phyloP scores from a whole-genome alignment of 1,140 invertebrate species.

The Drosophila ohnishii region DNA sequence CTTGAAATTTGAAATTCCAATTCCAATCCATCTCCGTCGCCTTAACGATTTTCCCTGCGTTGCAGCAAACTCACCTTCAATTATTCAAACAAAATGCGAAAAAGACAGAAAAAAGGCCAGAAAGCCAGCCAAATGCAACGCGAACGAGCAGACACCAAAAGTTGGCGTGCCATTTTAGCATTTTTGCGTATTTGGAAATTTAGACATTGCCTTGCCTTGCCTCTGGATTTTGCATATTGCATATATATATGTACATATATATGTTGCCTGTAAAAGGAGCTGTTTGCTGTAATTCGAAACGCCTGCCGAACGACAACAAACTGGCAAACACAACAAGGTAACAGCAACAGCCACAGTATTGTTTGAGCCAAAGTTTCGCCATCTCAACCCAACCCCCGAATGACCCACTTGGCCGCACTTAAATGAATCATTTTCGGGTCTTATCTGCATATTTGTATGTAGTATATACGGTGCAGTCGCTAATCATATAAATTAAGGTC shows the following conservation, averaged over 20 bases:
- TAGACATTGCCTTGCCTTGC: constrained; percentile 56
- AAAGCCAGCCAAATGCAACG: constrained; percentile 25
- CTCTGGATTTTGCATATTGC: constrained; percentile 47
- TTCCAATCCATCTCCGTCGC: constrained; percentile 16
- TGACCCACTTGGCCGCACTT: constrained; percentile 37
- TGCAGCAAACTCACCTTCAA: constrained; percentile 43
- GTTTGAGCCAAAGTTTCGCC: constrained; percentile 50
- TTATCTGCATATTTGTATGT: constrained; percentile 59
- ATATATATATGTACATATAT: constrained; percentile 2
- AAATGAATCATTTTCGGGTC: constrained; percentile 62
- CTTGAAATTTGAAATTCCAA: constrained; percentile 39
- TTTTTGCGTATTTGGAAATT: constrained; percentile 75
- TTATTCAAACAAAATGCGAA: constrained; percentile 50
- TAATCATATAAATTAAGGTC: constrained; percentile 79
- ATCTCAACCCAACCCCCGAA: constrained; percentile 28
- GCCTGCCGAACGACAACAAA: constrained; percentile 65
- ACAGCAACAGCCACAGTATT: constrained; percentile 48
- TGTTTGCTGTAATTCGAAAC: constrained; percentile 63
- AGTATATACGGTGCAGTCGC: constrained; percentile 33
- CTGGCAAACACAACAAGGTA: constrained; percentile 4
- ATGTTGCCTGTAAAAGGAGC: constrained; percentile 64
- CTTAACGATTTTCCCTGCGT: constrained; percentile 40
- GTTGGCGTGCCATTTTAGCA: constrained; percentile 61
- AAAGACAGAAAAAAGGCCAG: background rate
- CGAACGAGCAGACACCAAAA: constrained; percentile 33